Evolutionary conservation across 2,797 vertebrate genomes (phyloP), one percentile per base, ranked within the genome.

Genomic region (Myotis vivesi): DNA sequence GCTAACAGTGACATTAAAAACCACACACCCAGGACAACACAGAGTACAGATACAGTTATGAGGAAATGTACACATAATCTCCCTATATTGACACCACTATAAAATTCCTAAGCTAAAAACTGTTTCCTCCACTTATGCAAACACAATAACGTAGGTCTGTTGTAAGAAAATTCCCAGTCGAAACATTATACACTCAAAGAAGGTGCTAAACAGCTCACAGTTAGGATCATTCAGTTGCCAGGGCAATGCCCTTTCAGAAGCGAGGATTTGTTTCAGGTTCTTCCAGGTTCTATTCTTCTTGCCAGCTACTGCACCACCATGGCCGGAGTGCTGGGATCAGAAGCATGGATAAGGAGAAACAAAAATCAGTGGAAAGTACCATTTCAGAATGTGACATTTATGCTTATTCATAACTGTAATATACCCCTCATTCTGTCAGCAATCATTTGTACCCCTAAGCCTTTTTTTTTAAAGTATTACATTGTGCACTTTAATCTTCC

Each of bases 261-360:
- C 98, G 90, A 99, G 98, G 97, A 99, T 99, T 98, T 99, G 99
- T 98, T 99, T 99, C 91, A 99, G 99, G 98, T 99, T 99, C 98
- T 99, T 99, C 99, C 99, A 99, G 94, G 99, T 99, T 97, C 99
- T 98, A 95, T 99, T 99, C 98, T 99, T 99, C 98, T 99, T 99
- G 97, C 99, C 99, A 94, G 99, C 99, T 91, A 99, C 99, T 89
- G 99, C 99, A 68, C 99, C 99, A 84, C 99, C 99, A 62, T 99
- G 99, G 95, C 99, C 99, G 1, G 99, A 99, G 97, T 99, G 99
- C 99, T 99, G 95, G 77, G 97, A 95, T 97, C 72, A 87, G 92
- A 97, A 97, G 97, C 55, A 53, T 0, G 28, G 89, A 68, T 93
- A 94, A 96, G 92, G 91, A 95, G 95, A 72, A 76, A 92, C 15